Percentiles rank a stretch among this genome's conserved stretches.
Conservation (phyloP, 2,797 vertebrate genomes). For the Semaprochilodus insignis region DNA sequence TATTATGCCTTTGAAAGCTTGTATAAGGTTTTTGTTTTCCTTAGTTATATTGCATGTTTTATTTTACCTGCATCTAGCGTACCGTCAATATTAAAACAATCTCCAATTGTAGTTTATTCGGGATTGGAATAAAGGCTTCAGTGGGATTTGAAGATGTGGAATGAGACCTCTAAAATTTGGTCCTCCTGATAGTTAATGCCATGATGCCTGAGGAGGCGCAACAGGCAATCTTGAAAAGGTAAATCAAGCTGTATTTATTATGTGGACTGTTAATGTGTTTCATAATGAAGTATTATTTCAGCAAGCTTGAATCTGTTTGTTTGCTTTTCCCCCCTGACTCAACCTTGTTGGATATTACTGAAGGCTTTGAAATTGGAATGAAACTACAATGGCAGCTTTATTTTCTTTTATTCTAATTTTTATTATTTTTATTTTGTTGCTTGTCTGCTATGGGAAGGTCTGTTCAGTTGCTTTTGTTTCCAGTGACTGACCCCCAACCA, state of each 20-base stretch:
- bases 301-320: constrained; percentile 53
- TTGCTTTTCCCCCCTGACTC: constrained; percentile 37
- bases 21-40: constrained; percentile 42
- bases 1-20: constrained; percentile 44
- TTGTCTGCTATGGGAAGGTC: constrained; percentile 34
- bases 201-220: not conserved
- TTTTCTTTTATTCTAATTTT: no score
- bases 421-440: constrained; percentile 1
- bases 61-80: constrained; percentile 51
- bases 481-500: constrained; percentile 46
- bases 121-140: constrained; percentile 18
- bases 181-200: constrained; percentile 13
- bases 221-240: constrained; percentile 27
- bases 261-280: constrained; percentile 60
- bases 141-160: constrained; percentile 5
- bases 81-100: constrained; percentile 30
- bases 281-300: constrained; percentile 71
- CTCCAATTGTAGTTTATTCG: constrained; percentile 34
- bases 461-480: constrained; percentile 40
- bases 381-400: constrained; percentile 61
- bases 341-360: constrained; percentile 42
- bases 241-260: constrained; percentile 65
- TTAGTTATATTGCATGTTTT: constrained; percentile 61
- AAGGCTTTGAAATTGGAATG: constrained; percentile 53
- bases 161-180: not conserved